A percentile compares a stretch with the other conserved stretches of the same genome.
Evolutionary conservation across 37 sponge, comb jelly and placozoan species (phyloP).

Genomic region (Aplysina aerophoba): DNA sequence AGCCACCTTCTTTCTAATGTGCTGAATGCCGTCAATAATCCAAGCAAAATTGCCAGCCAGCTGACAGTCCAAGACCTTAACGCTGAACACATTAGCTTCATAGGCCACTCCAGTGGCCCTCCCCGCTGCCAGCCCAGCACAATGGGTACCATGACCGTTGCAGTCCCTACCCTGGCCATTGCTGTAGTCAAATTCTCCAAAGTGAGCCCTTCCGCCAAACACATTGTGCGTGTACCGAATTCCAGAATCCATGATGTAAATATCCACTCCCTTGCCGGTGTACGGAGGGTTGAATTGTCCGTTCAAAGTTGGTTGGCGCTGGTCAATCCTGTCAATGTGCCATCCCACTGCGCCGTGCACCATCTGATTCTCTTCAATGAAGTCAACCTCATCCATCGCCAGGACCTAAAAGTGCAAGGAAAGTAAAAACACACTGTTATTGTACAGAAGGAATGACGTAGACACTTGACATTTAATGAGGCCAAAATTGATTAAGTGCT

Average conservation of each 20-base stretch:
- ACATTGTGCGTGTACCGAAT: conserved; percentile 18
- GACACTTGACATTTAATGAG: too few species aligned
- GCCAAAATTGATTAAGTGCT: too few species aligned
- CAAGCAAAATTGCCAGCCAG: not conserved
- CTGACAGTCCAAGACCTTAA: conserved; percentile 31
- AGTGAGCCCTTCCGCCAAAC: conserved; percentile 14
- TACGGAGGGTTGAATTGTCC: not conserved
- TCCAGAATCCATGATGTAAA: conserved; percentile 28
- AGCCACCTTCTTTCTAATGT: not conserved
- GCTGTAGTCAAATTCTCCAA: conserved; percentile 8
- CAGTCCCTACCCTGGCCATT: conserved; percentile 27
- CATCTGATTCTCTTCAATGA: conserved; percentile 29
- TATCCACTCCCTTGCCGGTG: conserved; percentile 30
- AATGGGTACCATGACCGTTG: conserved; percentile 36
- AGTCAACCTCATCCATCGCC: conserved; percentile 24
- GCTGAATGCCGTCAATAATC: conserved; percentile 9
- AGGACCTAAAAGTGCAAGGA: conserved; percentile 20
- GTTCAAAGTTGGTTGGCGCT: conserved; percentile 3
- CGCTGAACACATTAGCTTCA: conserved; percentile 22
- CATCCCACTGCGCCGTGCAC: conserved; percentile 4
- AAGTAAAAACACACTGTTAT: not conserved
- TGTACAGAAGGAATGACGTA: too few species aligned
- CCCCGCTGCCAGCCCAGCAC: conserved; percentile 30
- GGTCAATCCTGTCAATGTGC: conserved; percentile 39
- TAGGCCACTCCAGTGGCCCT: conserved; percentile 21